Percentiles rank a stretch among this genome's conserved stretches.
Conservation (phyloP, 2,113 vertebrate genomes). For the Psittacus erithacus region DNA sequence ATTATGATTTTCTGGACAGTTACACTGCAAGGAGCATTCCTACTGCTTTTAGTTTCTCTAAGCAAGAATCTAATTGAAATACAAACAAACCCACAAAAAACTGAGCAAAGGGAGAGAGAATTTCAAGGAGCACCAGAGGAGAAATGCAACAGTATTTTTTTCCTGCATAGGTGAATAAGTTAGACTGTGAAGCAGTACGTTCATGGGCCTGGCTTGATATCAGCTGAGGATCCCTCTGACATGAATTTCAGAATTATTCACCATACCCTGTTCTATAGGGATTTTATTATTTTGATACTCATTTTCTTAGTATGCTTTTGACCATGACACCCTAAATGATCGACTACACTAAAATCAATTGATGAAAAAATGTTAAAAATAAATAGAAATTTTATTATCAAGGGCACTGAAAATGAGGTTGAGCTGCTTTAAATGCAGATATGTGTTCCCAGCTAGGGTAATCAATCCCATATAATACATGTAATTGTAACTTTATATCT, state of each 20-base stretch:
- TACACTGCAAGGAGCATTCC: neutral
- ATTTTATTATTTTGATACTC: constrained; percentile 28
- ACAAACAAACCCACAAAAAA: neutral
- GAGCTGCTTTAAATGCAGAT: constrained; percentile 70
- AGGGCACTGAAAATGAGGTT: constrained; percentile 22
- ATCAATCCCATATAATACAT: constrained; percentile 65
- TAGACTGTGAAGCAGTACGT: neutral
- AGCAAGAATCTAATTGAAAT: neutral
- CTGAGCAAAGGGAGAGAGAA: neutral
- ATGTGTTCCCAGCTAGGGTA: constrained; percentile 36
- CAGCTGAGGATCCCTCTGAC: neutral
- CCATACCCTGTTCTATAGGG: neutral
- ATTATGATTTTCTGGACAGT: neutral
- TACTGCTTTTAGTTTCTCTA: neutral
- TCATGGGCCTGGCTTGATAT: neutral
- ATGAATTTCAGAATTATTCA: neutral
- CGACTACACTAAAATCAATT: neutral
- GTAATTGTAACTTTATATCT: constrained; percentile 65
- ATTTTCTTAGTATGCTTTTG: constrained; percentile 41
- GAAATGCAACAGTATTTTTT: neutral
- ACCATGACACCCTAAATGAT: constrained; percentile 55
- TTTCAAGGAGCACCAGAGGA: neutral
- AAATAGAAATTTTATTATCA: constrained; percentile 22
- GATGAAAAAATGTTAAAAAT: constrained; percentile 24
- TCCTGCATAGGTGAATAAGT: neutral